Conservation (phyloP, 2,888 invertebrate species). For the Siphlonurus alternatus region DNA sequence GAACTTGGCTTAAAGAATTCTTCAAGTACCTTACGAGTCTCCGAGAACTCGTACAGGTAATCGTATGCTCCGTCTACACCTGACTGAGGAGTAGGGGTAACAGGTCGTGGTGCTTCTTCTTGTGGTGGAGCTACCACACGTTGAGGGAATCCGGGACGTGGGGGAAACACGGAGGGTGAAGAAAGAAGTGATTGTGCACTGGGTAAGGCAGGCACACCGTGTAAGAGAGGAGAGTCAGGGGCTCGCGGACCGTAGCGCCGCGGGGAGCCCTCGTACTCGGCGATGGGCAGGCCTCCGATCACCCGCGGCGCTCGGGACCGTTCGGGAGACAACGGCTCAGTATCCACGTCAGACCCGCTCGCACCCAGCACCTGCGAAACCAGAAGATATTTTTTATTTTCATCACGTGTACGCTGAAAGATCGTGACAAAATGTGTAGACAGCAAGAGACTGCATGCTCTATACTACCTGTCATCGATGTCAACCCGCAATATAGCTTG, state of each 20-base stretch:
- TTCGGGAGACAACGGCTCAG: constrained; percentile 20
- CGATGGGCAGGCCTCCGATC: constrained; percentile 75
- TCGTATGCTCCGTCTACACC: constrained; percentile 51
- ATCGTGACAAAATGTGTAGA: not conserved
- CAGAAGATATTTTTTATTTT: not conserved
- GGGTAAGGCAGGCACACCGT: constrained; percentile 19
- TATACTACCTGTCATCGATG: not conserved
- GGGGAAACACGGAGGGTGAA: constrained; percentile 52
- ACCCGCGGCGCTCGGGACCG: constrained; percentile 30
- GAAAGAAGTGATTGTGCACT: constrained; percentile 37
- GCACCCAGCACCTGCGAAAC: constrained; percentile 17
- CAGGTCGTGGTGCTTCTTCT: not conserved
- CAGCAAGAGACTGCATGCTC: not conserved
- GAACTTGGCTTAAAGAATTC: constrained; percentile 61
- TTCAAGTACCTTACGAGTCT: constrained; percentile 78
- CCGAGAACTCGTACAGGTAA: constrained; percentile 82
- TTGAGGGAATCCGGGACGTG: constrained; percentile 78
- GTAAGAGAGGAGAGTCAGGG: constrained; percentile 7
- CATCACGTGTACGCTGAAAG: not conserved
- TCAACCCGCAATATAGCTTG: too few relatives aligned
- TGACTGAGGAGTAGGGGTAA: not conserved
- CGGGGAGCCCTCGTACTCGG: constrained; percentile 84
- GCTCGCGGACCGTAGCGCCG: constrained; percentile 58
- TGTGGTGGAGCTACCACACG: constrained; percentile 5
- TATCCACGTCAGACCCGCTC: constrained; percentile 17